phyloP scores from a whole-genome alignment of 1,140 invertebrate species.

The Drosophila equinoxialis region DNA sequence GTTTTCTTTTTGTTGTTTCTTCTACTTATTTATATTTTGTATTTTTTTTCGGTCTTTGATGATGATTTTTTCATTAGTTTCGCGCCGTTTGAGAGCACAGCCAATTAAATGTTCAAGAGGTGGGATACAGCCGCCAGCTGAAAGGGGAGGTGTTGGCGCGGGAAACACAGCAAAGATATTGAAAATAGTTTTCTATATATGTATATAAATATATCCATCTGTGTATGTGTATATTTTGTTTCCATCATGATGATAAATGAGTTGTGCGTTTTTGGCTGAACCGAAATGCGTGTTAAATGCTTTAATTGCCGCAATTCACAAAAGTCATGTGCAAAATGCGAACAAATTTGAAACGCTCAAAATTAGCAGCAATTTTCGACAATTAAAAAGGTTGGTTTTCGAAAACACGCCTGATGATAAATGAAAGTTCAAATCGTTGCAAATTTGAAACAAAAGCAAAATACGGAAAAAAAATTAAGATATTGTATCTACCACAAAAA shows the following conservation, averaged over 20 bases:
- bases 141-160: neutral
- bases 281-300: conserved; percentile 72
- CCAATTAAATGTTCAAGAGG: conserved; percentile 56
- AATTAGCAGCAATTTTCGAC: conserved; percentile 55
- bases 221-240: conserved; percentile 23
- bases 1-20: neutral
- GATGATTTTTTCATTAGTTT: conserved; percentile 74
- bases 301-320: conserved; percentile 73
- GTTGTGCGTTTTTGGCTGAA: conserved; percentile 33
- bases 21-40: conserved; percentile 27
- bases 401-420: conserved; percentile 17
- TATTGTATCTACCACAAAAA: neutral
- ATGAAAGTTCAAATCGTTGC: conserved; percentile 7
- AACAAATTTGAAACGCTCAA: conserved; percentile 58
- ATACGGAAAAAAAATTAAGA: neutral
- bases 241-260: conserved; percentile 60
- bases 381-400: conserved; percentile 38
- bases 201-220: neutral
- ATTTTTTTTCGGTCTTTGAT: conserved; percentile 40
- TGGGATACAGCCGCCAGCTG: neutral
- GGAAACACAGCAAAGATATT: conserved; percentile 24
- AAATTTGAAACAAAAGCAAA: conserved; percentile 6
- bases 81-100: conserved; percentile 61
- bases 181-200: conserved; percentile 40
- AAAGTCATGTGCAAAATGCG: conserved; percentile 38